Percentiles rank a stretch among this genome's conserved stretches.
phyloP scores from a whole-genome alignment of 2,113 vertebrate genomes.

The Galeopterus variegatus region DNA sequence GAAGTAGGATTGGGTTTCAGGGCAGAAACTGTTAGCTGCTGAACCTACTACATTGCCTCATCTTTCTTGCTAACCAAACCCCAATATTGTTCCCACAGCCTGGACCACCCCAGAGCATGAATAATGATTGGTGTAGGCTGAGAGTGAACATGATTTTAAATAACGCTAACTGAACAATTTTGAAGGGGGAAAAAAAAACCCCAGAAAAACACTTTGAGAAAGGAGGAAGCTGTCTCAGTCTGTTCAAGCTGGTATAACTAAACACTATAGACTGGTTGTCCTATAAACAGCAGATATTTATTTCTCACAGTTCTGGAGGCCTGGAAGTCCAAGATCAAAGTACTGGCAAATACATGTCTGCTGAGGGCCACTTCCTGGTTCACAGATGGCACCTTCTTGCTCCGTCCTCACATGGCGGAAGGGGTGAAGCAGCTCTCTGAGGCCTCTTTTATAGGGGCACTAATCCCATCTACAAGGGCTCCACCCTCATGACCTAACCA shows the following conservation, averaged over 20 bases:
- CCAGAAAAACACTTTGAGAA: background rate
- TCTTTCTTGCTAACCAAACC: background rate
- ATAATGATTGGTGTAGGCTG: background rate
- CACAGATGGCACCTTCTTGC: background rate
- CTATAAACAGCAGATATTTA: background rate
- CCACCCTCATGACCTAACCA: background rate
- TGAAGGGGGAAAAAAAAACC: background rate
- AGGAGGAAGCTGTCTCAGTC: background rate
- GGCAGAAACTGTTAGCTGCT: background rate
- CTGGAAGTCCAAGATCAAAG: background rate
- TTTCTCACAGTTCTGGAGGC: background rate
- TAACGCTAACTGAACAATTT: background rate
- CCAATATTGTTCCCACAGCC: background rate
- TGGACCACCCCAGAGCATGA: background rate
- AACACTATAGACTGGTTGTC: background rate
- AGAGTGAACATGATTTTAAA: background rate
- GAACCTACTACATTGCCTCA: background rate
- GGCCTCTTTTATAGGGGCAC: background rate
- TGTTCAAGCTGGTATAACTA: background rate
- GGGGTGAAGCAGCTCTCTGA: background rate
- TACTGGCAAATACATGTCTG: background rate
- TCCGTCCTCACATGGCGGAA: background rate
- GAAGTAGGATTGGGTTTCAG: background rate
- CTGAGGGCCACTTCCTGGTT: background rate
- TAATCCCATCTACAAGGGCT: background rate